phyloP scores from a whole-genome alignment of 2,113 vertebrate species.

The Plecotus auritus region DNA sequence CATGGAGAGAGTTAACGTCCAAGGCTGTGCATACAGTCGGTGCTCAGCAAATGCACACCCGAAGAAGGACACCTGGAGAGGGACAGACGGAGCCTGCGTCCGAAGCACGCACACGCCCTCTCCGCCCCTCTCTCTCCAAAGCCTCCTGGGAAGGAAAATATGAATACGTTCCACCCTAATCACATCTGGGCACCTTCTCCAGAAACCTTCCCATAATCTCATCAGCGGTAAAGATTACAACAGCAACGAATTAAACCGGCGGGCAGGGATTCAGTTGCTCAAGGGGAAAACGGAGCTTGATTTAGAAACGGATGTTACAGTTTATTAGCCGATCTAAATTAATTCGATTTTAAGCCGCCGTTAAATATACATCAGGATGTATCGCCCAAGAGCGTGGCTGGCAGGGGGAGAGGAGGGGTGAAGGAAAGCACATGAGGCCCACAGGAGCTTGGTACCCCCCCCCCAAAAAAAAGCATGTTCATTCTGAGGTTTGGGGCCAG shows the following conservation, averaged over 20 bases:
- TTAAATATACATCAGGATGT: constrained; percentile 59
- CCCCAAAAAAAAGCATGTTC: not conserved
- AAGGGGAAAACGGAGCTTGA: constrained; percentile 60
- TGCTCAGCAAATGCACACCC: not conserved
- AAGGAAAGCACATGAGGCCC: not conserved
- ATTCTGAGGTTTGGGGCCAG: not conserved
- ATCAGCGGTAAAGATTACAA: constrained; percentile 63
- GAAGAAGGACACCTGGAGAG: not conserved
- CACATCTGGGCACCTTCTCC: constrained; percentile 62
- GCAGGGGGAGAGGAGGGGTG: not conserved
- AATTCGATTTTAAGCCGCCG: constrained; percentile 64
- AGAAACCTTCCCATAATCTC: constrained; percentile 66
- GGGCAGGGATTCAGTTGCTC: constrained; percentile 63
- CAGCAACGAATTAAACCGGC: constrained; percentile 66
- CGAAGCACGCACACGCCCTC: not conserved
- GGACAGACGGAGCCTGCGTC: rapidly evolving
- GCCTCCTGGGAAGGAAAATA: not conserved
- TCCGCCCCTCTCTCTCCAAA: not conserved
- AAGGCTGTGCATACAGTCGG: not conserved
- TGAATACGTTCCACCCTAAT: constrained; percentile 57
- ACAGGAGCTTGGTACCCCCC: rapidly evolving
- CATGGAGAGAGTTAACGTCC: not conserved
- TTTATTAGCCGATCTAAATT: constrained; percentile 71
- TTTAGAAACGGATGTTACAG: constrained; percentile 67
- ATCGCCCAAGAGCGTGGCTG: not conserved